Evolutionary conservation across 2,888 invertebrate genomes (phyloP), one percentile per base, ranked within the genome.

Genomic region (Xanthorhoe spadicearia): DNA sequence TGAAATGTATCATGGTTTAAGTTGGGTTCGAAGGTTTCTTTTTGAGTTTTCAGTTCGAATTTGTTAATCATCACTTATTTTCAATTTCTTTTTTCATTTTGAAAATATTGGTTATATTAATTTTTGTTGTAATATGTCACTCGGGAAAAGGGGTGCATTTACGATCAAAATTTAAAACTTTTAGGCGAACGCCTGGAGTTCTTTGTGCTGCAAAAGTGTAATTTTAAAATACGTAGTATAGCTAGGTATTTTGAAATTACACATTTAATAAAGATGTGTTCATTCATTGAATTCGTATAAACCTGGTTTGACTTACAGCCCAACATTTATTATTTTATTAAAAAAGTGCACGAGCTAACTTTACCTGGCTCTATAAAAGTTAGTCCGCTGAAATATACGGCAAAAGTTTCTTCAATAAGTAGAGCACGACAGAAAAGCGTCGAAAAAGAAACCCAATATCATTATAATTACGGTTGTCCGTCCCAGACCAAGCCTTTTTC

Each of bases 401-500:
- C 23, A 54, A 3, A 35, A 35, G 0, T 35, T 54, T 54, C 18
- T 48, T n/a, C 18, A 10, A 52, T 46, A 52, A 46, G 46, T 54
- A 61, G 46, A 32, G 28, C 32, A 50, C 15, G 50, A 32, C 32
- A 10, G 43, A 46, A 2, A 43, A 52, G 19, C 10, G 64, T 64
- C 64, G 66, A 56, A 76, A 75, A 74, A 76, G 74, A 78, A 76
- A 78, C 73, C 67, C 70, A 76, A 79, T 77, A 79, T 73, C 71
- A 54, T 72, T 70, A 68, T 71, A 74, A 72, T 72, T 73, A 65
- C 69, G n/a, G 61, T 59, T 61, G 61, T 63, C 70, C 57, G 61
- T 54, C 66, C 63, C 71, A 72, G 67, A 61, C 56, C 54, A 18
- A 66, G 57, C 61, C 55, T 67, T 65, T 65, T 57, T 23, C 64